phyloP scores from a whole-genome alignment of 2,113 vertebrate genomes.

The Mirounga angustirostris region DNA sequence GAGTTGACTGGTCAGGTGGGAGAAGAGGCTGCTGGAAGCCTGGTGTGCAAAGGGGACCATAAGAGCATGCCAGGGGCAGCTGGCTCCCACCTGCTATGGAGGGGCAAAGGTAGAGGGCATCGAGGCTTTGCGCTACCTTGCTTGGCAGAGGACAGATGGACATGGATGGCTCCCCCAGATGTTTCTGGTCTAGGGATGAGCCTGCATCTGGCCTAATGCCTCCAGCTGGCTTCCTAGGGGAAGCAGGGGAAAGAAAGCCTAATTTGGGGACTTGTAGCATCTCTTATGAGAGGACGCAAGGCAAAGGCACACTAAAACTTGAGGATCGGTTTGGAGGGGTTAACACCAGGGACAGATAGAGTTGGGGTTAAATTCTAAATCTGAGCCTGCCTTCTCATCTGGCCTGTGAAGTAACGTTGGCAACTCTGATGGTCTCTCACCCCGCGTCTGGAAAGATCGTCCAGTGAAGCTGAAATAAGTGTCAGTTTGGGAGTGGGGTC shows the following conservation, averaged over 20 bases:
- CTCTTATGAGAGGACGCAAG: background rate
- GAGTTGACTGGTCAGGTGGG: background rate
- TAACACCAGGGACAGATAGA: no score
- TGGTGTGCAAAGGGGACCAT: background rate
- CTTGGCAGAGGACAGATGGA: rapidly evolving
- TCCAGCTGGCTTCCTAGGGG: background rate
- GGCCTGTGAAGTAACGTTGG: background rate
- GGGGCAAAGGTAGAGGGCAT: background rate
- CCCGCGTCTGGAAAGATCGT: background rate
- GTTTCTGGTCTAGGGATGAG: background rate
- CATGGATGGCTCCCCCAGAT: background rate
- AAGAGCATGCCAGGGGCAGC: background rate
- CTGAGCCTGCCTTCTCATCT: background rate
- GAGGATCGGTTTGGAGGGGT: background rate
- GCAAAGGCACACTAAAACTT: background rate
- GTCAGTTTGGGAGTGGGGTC: background rate
- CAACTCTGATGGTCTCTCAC: background rate
- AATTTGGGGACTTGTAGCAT: background rate
- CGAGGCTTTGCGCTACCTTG: rapidly evolving
- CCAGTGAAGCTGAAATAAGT: background rate
- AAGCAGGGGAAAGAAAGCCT: background rate
- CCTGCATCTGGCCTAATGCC: background rate
- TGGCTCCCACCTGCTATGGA: background rate
- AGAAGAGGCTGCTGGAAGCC: background rate
- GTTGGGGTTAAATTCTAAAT: background rate